phyloP scores from a whole-genome alignment of 2,888 invertebrate species.

The Dilophus febrilis region DNA sequence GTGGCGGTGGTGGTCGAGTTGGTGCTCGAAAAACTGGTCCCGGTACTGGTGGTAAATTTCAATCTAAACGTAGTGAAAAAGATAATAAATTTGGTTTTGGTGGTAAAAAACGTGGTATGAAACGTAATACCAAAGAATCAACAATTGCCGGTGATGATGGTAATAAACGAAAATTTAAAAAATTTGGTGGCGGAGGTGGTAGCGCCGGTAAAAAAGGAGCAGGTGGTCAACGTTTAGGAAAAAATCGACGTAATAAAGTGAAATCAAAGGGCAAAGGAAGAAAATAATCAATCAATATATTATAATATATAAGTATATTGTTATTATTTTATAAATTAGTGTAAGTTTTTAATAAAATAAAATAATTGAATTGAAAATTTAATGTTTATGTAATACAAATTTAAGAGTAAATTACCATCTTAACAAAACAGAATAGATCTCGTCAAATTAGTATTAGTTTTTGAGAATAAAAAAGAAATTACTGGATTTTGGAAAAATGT shows the following conservation, averaged over 20 bases:
- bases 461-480: no score
- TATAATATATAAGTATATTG: no score
- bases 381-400: no score
- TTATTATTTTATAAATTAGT: no score
- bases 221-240: constrained; percentile 16
- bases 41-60: constrained; percentile 21
- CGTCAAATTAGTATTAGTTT: no score
- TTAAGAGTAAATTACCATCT: no score
- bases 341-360: no score
- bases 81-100: constrained; percentile 88
- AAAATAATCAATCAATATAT: constrained; percentile 2
- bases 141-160: constrained; percentile 43
- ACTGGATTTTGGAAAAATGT: no score
- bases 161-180: constrained; percentile 3
- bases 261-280: constrained; percentile 23
- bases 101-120: constrained; percentile 81
- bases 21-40: constrained; percentile 1
- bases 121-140: constrained; percentile 73
- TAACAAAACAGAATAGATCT: no score
- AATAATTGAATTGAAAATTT: no score
- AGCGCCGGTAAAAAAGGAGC: constrained; percentile 10
- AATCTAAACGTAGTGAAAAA: constrained; percentile 44
- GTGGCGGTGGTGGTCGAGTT: neutral
- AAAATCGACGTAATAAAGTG: constrained; percentile 30
- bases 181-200: constrained; percentile 7